These are phyloP conservation scores for Acrossocheilus wenchowensis DNA, from an alignment of 2,797 vertebrate genomes.

Conservation along the genomic window DNA sequence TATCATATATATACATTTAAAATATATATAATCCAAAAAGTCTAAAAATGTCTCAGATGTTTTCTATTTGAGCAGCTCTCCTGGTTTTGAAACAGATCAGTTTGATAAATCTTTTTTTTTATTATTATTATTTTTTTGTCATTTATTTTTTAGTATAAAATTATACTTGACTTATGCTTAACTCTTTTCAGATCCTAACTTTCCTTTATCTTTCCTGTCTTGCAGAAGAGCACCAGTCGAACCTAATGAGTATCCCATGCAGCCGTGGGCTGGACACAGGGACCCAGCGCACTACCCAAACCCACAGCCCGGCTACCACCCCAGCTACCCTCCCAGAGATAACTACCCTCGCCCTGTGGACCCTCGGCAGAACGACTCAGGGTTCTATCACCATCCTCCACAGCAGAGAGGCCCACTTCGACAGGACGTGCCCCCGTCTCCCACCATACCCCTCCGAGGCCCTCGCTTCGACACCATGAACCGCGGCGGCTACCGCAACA, in stretches of 20 bases:
- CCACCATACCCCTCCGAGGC: slow-evolving; percentile 83
- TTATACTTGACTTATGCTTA: neutral
- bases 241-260: slow-evolving; percentile 83
- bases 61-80: neutral
- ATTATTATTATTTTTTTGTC: neutral
- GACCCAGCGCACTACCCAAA: slow-evolving; percentile 81
- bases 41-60: neutral
- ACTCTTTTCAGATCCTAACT: slow-evolving; percentile 12
- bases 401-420: slow-evolving; percentile 90
- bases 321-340: slow-evolving; percentile 75
- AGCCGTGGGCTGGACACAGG: slow-evolving; percentile 79
- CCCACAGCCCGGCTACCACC: slow-evolving; percentile 78
- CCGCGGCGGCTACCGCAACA: slow-evolving; percentile 75
- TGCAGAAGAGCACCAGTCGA: slow-evolving; percentile 86
- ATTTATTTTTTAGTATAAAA: neutral
- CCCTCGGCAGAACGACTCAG: slow-evolving; percentile 78
- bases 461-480: slow-evolving; percentile 85
- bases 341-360: slow-evolving; percentile 79
- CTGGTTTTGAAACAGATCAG: neutral
- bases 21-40: neutral
- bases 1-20: too few relatives aligned
- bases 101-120: neutral
- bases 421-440: slow-evolving; percentile 95
- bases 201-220: slow-evolving; percentile 53
- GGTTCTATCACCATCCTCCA: slow-evolving; percentile 80